These are phyloP conservation scores for Virgularia gustaviana DNA, from an alignment of 92 coral and sea anemone genomes.

Conservation along the genomic window DNA sequence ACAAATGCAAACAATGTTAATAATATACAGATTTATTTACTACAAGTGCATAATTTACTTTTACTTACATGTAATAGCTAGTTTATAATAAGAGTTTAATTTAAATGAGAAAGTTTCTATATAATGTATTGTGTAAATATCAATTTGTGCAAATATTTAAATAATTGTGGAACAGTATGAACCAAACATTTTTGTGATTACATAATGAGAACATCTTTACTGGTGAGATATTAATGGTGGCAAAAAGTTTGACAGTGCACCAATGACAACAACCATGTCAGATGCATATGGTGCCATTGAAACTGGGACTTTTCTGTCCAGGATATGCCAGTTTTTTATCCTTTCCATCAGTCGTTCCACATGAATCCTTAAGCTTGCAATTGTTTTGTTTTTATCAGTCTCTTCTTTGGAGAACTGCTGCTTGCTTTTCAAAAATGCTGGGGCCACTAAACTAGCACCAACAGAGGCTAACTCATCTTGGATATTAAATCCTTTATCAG, in stretches of 20 bases:
- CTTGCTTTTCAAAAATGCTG: conserved; percentile 45
- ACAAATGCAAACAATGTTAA: neutral
- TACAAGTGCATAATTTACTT: no score
- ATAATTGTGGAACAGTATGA: neutral
- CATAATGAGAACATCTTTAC: neutral
- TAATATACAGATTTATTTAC: no score
- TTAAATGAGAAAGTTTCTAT: no score
- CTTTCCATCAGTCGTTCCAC: conserved; percentile 64
- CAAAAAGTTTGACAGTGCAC: conserved; percentile 53
- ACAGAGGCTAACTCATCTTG: conserved; percentile 56
- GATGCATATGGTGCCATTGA: conserved; percentile 47
- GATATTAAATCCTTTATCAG: conserved; percentile 51
- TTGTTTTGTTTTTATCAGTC: conserved; percentile 55
- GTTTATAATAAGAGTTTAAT: no score
- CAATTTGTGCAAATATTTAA: no score
- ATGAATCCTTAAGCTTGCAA: conserved; percentile 54
- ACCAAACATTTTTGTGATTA: neutral
- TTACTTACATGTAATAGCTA: no score
- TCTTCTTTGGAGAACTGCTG: conserved; percentile 53
- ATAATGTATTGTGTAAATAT: no score
- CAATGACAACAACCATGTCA: conserved; percentile 52
- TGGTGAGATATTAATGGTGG: conserved; percentile 39
- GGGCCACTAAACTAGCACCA: conserved; percentile 42
- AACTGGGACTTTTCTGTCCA: conserved; percentile 55
- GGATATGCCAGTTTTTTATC: conserved; percentile 64